A percentile compares a stretch with the other conserved stretches of the same genome.
Conservation (phyloP, 2,888 invertebrate genomes). For the Acanthosepion lycidas region DNA sequence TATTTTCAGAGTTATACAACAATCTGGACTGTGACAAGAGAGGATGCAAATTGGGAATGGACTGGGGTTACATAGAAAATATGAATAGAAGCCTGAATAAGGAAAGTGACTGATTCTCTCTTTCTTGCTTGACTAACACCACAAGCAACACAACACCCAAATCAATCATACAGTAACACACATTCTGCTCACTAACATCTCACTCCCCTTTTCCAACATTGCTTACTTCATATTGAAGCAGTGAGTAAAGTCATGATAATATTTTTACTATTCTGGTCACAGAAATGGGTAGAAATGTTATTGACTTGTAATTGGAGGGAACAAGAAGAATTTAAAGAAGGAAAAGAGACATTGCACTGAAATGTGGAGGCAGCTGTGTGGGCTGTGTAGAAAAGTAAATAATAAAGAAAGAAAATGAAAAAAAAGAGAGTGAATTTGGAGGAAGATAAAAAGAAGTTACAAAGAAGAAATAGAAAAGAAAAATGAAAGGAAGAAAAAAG, state of each 20-base stretch:
- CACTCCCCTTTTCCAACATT: not conserved
- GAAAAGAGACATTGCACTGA: not conserved
- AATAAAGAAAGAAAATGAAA: not conserved
- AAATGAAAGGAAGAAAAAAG: not conserved
- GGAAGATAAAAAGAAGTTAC: not conserved
- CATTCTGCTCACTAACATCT: not conserved
- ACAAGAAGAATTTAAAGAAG: not conserved
- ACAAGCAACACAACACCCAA: not conserved
- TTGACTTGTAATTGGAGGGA: slow-evolving; percentile 33
- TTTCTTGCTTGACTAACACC: not conserved
- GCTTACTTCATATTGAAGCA: not conserved
- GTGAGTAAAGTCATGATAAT: not conserved
- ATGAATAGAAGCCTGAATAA: not conserved
- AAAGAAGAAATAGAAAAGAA: too few species aligned
- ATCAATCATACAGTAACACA: not conserved
- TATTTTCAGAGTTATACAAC: slow-evolving; percentile 33
- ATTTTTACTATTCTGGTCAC: slow-evolving; percentile 4
- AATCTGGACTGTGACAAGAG: not conserved
- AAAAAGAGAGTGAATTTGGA: too few species aligned
- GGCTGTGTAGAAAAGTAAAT: not conserved
- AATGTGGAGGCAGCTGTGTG: not conserved
- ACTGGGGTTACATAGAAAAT: not conserved
- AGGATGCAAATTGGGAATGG: slow-evolving; percentile 33
- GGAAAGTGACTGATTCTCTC: not conserved
- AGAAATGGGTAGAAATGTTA: not conserved